Evolutionary conservation across 2,797 vertebrate genomes (phyloP).

Genomic region (Artibeus jamaicensis): DNA sequence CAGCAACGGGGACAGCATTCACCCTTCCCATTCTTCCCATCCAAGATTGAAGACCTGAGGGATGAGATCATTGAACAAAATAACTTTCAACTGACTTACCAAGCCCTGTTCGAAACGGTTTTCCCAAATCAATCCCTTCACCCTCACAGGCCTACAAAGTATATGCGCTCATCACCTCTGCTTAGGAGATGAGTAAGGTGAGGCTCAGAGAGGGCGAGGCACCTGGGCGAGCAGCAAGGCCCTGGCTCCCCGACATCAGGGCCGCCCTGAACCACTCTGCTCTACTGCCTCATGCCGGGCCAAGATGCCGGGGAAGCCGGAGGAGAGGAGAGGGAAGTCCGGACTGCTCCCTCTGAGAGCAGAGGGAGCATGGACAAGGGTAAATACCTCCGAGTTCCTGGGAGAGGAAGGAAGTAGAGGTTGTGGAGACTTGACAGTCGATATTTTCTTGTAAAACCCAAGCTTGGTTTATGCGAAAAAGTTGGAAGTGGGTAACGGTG

Average conservation of each 20-base stretch:
- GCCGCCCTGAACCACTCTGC: accelerated
- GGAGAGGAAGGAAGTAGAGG: background rate
- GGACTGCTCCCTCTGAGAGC: background rate
- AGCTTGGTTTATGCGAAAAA: background rate
- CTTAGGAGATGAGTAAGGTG: background rate
- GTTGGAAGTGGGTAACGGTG: background rate
- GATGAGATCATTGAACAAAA: background rate
- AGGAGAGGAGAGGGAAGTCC: background rate
- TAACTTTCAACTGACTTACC: background rate
- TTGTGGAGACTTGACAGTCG: background rate
- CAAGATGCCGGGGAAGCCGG: accelerated
- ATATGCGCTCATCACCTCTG: background rate
- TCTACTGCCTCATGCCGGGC: accelerated
- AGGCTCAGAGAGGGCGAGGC: background rate
- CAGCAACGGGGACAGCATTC: background rate
- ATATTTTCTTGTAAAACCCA: background rate
- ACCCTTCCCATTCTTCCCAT: background rate
- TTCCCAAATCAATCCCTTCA: background rate
- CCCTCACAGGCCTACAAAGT: background rate
- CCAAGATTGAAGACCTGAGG: background rate
- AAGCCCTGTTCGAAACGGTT: background rate
- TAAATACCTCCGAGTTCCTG: background rate
- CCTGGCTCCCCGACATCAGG: background rate
- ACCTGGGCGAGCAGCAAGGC: background rate
- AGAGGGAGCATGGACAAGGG: background rate